Evolutionary conservation across 1,140 invertebrate genomes (phyloP).

Genomic region (Cydia fagiglandana): DNA sequence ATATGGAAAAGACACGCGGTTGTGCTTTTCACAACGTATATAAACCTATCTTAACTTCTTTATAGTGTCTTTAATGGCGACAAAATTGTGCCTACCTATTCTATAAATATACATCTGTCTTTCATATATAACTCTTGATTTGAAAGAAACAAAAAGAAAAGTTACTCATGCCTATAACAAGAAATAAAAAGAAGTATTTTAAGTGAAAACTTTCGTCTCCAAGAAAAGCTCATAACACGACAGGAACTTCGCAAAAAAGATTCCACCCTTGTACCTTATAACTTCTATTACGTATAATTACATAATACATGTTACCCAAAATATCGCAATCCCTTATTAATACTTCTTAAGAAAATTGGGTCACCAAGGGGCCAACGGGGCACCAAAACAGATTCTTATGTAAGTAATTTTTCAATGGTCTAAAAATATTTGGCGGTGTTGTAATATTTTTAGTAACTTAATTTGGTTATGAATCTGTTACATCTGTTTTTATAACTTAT

Average conservation of each 20-base stretch:
- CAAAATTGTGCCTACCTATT: too few species aligned
- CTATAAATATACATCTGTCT: too few species aligned
- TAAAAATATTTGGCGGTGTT: slow-evolving; percentile 3
- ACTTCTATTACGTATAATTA: slow-evolving; percentile 7
- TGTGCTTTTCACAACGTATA: too few species aligned
- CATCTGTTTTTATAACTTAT: not conserved
- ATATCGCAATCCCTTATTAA: slow-evolving; percentile 15
- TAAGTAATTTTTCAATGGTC: slow-evolving; percentile 14
- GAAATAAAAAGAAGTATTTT: not conserved
- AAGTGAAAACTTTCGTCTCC: not conserved
- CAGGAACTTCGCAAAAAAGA: slow-evolving; percentile 2
- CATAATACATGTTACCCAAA: slow-evolving; percentile 15
- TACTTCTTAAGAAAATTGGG: slow-evolving; percentile 18
- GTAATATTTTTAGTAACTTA: slow-evolving; percentile 25
- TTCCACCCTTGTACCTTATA: not conserved
- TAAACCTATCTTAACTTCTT: too few species aligned
- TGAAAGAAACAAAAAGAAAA: not conserved
- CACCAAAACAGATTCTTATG: slow-evolving; percentile 5
- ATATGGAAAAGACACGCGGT: too few species aligned
- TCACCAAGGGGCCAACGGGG: not conserved
- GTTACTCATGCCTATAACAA: not conserved
- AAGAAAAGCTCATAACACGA: not conserved
- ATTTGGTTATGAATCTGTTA: not conserved
- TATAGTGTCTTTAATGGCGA: too few species aligned
- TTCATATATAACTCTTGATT: not conserved